Evolutionary conservation across 2,113 vertebrate species (phyloP).

Genomic region (Lagopus leucura): DNA sequence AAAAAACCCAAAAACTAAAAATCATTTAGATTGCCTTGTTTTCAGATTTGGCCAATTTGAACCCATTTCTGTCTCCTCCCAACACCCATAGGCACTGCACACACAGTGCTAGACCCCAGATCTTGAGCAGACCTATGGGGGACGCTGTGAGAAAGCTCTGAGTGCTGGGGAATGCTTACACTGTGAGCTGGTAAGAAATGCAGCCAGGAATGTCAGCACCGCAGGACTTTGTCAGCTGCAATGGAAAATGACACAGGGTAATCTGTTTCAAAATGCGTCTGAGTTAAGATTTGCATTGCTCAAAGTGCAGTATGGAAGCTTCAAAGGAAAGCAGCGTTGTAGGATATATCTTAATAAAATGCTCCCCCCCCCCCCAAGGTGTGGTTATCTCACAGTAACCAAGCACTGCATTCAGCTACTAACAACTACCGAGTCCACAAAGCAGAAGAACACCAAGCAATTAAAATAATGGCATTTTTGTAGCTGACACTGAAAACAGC

Average conservation of each 20-base stretch:
- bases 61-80: slow-evolving; percentile 29
- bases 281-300: not conserved
- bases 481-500: not conserved
- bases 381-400: rapidly evolving
- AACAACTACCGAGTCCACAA: rapidly evolving
- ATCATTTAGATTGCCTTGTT: not conserved
- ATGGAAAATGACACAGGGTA: not conserved
- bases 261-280: not conserved
- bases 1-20: not conserved
- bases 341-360: rapidly evolving
- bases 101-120: not conserved
- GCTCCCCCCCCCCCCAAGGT: not conserved
- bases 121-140: not conserved
- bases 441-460: not conserved
- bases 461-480: not conserved
- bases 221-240: not conserved
- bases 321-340: not conserved
- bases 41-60: slow-evolving; percentile 5
- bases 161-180: not conserved
- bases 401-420: rapidly evolving
- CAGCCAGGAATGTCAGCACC: not conserved
- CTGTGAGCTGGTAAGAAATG: not conserved
- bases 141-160: not conserved
- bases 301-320: not conserved
- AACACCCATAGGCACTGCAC: not conserved